Conservation (phyloP, 2,797 vertebrate species). For the Salarias fasciatus region DNA sequence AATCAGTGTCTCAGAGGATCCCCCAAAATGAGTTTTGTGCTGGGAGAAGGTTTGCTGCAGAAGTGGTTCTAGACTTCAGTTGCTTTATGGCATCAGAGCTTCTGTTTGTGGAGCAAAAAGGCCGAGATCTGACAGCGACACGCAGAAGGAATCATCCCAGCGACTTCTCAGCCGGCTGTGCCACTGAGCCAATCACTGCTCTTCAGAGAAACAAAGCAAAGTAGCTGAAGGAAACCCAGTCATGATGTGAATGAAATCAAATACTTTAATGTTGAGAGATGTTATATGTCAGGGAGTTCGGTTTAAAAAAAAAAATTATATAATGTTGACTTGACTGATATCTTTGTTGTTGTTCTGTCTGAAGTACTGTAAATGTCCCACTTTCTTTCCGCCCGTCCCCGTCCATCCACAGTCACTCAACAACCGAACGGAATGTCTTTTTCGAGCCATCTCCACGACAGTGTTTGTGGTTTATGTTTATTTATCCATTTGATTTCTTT, state of each 20-base stretch:
- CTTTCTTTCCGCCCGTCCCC: conserved; percentile 30
- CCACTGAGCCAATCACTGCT: conserved; percentile 29
- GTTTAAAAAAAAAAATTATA: conserved; percentile 64
- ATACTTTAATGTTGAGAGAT: conserved; percentile 67
- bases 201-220: conserved; percentile 39
- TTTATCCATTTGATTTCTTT: conserved; percentile 62
- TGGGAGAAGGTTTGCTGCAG: conserved; percentile 29
- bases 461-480: conserved; percentile 66
- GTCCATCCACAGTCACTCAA: conserved; percentile 68
- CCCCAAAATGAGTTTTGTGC: conserved; percentile 28
- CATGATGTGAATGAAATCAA: conserved; percentile 73
- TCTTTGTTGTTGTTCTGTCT: conserved; percentile 76
- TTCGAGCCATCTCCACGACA: conserved; percentile 55
- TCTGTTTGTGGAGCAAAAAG: conserved; percentile 23
- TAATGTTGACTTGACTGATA: conserved; percentile 70
- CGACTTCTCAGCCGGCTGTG: conserved; percentile 38
- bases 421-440: conserved; percentile 65
- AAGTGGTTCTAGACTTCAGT: conserved; percentile 28
- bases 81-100: conserved; percentile 20
- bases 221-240: conserved; percentile 57
- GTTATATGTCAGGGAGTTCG: conserved; percentile 77
- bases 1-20: conserved; percentile 44
- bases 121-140: conserved; percentile 9
- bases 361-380: conserved; percentile 74
- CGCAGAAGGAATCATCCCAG: conserved; percentile 11